phyloP scores from a whole-genome alignment of 2,113 vertebrate species.

The Acrocephalus arundinaceus region DNA sequence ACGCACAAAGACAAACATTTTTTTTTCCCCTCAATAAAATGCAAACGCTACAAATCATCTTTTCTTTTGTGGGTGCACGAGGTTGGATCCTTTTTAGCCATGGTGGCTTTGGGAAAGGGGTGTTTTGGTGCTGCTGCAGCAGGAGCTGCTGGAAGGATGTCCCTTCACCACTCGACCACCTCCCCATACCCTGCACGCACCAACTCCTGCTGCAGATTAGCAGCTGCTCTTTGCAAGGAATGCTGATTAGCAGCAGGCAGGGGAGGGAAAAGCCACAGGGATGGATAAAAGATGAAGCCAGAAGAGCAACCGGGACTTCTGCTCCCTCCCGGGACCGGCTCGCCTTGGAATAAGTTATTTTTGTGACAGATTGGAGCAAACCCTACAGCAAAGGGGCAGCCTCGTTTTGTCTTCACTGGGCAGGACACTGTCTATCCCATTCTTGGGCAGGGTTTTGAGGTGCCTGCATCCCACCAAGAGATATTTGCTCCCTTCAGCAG shows the following conservation, averaged over 20 bases:
- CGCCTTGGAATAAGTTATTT: neutral
- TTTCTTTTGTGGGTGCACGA: neutral
- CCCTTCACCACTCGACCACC: neutral
- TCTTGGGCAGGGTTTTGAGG: neutral
- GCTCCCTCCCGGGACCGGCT: neutral
- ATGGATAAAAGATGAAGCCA: slow-evolving; percentile 44
- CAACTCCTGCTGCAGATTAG: neutral
- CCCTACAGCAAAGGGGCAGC: neutral
- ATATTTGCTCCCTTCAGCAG: neutral
- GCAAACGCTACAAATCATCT: neutral
- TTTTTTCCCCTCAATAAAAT: neutral
- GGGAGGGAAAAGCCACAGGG: slow-evolving; percentile 46
- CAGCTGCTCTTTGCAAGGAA: slow-evolving; percentile 45
- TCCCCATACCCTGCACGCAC: neutral
- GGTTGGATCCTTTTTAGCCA: neutral
- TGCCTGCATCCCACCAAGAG: neutral
- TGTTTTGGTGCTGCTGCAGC: neutral
- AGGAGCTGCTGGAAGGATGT: neutral
- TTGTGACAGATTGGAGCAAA: neutral
- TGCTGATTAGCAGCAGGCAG: slow-evolving; percentile 57
- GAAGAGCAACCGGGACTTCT: slow-evolving; percentile 20
- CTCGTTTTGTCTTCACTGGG: neutral
- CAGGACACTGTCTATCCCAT: neutral
- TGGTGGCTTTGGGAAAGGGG: rapidly evolving
- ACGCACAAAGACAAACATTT: neutral